Evolutionary conservation across 2,797 vertebrate genomes (phyloP).

Genomic region (Eulemur albifrons): DNA sequence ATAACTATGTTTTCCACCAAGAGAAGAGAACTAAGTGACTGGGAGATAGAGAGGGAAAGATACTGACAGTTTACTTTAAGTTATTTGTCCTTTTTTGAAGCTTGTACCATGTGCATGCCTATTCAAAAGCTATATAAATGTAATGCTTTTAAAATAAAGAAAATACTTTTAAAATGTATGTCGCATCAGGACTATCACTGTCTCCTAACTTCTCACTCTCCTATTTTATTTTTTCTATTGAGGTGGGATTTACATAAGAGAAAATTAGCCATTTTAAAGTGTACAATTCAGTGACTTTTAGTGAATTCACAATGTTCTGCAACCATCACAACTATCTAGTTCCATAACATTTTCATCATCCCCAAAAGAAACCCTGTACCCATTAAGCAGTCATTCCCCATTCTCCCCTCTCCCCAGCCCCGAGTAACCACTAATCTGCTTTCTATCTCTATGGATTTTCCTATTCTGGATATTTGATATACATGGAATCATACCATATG

Average conservation of each 20-base stretch:
- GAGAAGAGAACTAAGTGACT: not conserved
- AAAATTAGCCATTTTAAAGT: constrained; percentile 2
- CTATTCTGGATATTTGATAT: not conserved
- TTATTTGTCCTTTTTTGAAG: not conserved
- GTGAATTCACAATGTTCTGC: not conserved
- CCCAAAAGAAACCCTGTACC: not conserved
- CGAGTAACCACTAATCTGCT: not conserved
- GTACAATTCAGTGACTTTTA: not conserved
- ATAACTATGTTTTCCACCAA: not conserved
- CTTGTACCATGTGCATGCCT: not conserved
- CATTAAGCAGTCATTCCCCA: not conserved
- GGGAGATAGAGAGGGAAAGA: not conserved
- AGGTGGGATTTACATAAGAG: not conserved
- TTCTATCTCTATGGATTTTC: not conserved
- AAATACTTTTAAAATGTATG: not conserved
- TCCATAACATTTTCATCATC: not conserved
- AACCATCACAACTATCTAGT: not conserved
- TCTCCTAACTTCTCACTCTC: not conserved
- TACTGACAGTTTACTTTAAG: not conserved
- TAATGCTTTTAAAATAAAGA: constrained; percentile 13
- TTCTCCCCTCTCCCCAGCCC: not conserved
- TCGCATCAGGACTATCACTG: not conserved
- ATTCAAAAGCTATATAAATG: not conserved
- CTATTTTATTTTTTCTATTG: not conserved
- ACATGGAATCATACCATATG: not conserved